Evolutionary conservation across 2,888 invertebrate genomes (phyloP).

Genomic region (Drosophila rellima): DNA sequence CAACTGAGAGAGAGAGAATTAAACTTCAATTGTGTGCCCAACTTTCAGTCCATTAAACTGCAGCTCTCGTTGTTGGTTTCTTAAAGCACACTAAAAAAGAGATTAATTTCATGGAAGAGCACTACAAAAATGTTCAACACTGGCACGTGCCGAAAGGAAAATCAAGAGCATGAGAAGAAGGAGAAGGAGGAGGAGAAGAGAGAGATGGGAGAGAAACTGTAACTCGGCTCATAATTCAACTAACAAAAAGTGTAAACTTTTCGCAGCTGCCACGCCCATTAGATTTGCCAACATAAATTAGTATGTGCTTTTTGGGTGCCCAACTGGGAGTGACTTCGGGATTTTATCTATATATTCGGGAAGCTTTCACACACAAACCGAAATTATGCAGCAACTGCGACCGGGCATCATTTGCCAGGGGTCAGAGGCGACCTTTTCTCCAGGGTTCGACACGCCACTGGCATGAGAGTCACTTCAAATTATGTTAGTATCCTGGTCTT

Average conservation of each 20-base stretch:
- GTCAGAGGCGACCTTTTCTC: slow-evolving; percentile 13
- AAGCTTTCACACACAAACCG: slow-evolving; percentile 16
- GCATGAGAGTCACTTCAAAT: slow-evolving; percentile 29
- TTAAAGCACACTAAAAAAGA: slow-evolving; percentile 1
- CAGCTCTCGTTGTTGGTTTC: not conserved
- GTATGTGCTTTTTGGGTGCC: slow-evolving; percentile 18
- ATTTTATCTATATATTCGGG: slow-evolving; percentile 4
- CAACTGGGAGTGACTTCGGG: slow-evolving; percentile 23
- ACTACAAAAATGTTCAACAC: slow-evolving; percentile 2
- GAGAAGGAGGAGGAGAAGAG: not conserved
- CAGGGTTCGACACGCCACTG: slow-evolving; percentile 12
- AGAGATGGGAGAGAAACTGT: not conserved
- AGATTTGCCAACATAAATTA: slow-evolving; percentile 45
- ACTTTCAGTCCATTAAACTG: slow-evolving; percentile 26
- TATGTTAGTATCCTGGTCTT: slow-evolving; percentile 10
- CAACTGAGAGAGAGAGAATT: slow-evolving; percentile 3
- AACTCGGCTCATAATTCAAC: slow-evolving; percentile 64
- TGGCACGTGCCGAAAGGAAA: slow-evolving; percentile 44
- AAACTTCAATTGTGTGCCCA: slow-evolving; percentile 52
- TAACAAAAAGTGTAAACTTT: slow-evolving; percentile 66
- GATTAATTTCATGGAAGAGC: slow-evolving; percentile 1
- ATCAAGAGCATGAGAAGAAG: slow-evolving; percentile 1
- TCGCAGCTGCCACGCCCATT: slow-evolving; percentile 45
- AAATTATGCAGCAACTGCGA: slow-evolving; percentile 53
- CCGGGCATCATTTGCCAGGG: slow-evolving; percentile 37